These are phyloP conservation scores for Drosophila fuyamai DNA, from an alignment of 1,140 invertebrate genomes.

Conservation along the genomic window DNA sequence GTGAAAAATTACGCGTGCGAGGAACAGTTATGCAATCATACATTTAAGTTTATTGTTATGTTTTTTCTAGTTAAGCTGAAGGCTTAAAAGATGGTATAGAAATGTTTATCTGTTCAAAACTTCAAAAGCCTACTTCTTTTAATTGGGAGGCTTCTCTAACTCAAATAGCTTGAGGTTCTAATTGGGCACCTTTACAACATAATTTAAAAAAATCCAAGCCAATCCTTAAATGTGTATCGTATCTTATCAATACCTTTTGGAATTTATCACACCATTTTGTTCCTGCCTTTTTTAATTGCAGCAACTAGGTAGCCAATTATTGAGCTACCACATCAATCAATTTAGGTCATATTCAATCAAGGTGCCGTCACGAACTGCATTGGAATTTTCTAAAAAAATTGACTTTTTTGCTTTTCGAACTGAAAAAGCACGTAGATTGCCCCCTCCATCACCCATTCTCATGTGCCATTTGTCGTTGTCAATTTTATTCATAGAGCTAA, in stretches of 20 bases:
- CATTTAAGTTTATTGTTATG: not conserved
- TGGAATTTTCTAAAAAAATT: conserved; percentile 45
- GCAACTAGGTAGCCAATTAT: not conserved
- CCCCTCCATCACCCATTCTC: not conserved
- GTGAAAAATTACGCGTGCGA: not conserved
- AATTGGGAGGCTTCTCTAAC: no score
- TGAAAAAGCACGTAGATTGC: not conserved
- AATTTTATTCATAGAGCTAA: conserved; percentile 58
- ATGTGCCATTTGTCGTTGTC: conserved; percentile 5
- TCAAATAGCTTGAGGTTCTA: no score
- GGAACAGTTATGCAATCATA: conserved; percentile 6
- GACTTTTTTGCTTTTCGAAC: conserved; percentile 12
- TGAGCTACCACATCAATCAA: conserved; percentile 21
- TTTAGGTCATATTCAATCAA: conserved; percentile 39
- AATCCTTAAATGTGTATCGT: not conserved
- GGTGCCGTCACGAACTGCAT: conserved; percentile 28
- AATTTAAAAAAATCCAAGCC: not conserved
- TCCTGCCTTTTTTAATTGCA: conserved; percentile 6
- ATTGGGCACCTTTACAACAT: not conserved
- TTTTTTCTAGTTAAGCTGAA: not conserved
- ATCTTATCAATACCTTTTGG: conserved; percentile 2
- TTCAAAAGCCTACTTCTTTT: no score
- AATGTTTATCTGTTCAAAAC: not conserved
- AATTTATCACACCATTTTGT: conserved; percentile 16
- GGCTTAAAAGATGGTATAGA: no score